Base-by-base conservation (phyloP, 2,888 invertebrate genomes). In the Pristionchus fissidentatus region DNA sequence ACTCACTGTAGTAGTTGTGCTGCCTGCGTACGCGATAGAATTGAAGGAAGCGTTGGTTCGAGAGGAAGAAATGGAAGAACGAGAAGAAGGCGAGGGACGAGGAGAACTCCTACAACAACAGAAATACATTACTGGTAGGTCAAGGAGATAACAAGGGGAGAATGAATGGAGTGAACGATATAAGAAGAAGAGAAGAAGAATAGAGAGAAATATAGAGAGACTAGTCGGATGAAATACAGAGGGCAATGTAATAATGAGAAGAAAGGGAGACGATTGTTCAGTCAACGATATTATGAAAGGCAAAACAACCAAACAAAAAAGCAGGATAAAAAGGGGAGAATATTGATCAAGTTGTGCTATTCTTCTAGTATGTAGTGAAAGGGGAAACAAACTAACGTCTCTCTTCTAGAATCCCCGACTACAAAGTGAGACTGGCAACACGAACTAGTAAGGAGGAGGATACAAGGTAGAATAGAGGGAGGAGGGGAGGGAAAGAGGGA, bases 311-410 rank as follows among this genome's bases (percentile, higher is more conserved):
- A n/a, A n/a, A n/a, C n/a, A n/a, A n/a, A n/a, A n/a, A n/a, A n/a
- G n/a, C n/a, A n/a, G n/a, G n/a, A n/a, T n/a, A n/a, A n/a, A n/a
- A n/a, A n/a, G n/a, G n/a, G n/a, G n/a, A n/a, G n/a, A n/a, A n/a
- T n/a, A n/a, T n/a, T n/a, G n/a, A n/a, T n/a, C n/a, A 70, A 70
- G 41, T 43, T 70, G 41, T n/a, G n/a, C 70, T n/a, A n/a, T n/a
- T 26, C n/a, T 26, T 70, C 70, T 70, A 70, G 70, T 70, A 41
- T 70, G 41, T 70, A 70, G 70, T 70, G 41, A 70, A 26, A n/a
- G 43, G 43, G 70, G 38, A 19, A 35, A 60, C 29, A 19, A 35
- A 62, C 22, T 70, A 41, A 7, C 43, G 8, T n/a, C 32, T 70
- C 43, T 70, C 70, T 70, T 70, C n/a, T 19, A 13, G n/a, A 70